Percentiles rank a stretch among this genome's conserved stretches.
phyloP scores from a whole-genome alignment of 1,140 invertebrate species.

The Amphibalanus amphitrite region DNA sequence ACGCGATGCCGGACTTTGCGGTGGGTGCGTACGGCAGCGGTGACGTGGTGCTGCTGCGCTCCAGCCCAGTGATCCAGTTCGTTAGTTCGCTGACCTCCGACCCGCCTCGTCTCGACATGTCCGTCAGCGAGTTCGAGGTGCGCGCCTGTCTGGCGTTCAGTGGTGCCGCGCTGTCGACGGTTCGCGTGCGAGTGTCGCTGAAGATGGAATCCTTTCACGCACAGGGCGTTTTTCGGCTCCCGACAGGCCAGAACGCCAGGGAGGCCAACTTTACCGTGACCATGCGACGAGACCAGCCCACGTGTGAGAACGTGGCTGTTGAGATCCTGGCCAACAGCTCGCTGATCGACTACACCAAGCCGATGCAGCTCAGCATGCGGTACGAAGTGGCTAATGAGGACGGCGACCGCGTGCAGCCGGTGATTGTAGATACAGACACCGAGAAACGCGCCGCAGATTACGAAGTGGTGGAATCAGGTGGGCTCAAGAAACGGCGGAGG shows the following conservation, averaged over 20 bases:
- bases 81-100: conserved; percentile 8
- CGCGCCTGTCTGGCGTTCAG: background rate
- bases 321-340: background rate
- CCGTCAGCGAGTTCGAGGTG: background rate
- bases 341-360: background rate
- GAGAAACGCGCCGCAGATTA: background rate
- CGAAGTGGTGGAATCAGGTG: too few relatives aligned
- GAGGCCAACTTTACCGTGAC: background rate
- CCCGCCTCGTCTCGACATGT: background rate
- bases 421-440: background rate
- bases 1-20: conserved; percentile 65
- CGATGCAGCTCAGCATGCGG: background rate
- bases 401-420: background rate
- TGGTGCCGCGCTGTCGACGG: background rate
- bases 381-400: background rate
- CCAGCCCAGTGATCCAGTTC: conserved; percentile 14
- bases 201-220: background rate
- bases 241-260: background rate
- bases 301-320: background rate
- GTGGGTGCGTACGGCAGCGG: conserved; percentile 75
- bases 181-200: background rate
- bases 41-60: conserved; percentile 42
- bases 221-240: background rate
- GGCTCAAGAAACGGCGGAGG: too few relatives aligned
- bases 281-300: background rate